Evolutionary conservation across 2,888 invertebrate species (phyloP).

Genomic region (Gastracanthus pulcherrimus): DNA sequence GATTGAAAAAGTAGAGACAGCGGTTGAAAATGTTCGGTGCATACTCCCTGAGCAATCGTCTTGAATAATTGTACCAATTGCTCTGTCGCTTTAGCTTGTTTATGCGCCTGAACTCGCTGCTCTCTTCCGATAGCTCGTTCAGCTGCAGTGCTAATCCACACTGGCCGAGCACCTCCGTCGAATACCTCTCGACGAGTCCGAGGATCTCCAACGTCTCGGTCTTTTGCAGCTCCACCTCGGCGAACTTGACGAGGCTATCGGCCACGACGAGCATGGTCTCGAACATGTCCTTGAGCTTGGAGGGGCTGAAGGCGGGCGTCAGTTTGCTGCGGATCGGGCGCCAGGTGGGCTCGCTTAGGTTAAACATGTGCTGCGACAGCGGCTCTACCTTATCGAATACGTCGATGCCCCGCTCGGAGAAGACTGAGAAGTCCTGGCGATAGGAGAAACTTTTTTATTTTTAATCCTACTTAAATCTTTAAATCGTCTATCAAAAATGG

Average conservation of each 20-base stretch:
- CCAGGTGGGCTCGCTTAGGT: slow-evolving; percentile 78
- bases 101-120: slow-evolving; percentile 74
- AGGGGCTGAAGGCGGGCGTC: slow-evolving; percentile 78
- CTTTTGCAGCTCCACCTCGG: slow-evolving; percentile 59
- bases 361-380: slow-evolving; percentile 76
- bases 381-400: slow-evolving; percentile 76
- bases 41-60: slow-evolving; percentile 8
- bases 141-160: slow-evolving; percentile 77
- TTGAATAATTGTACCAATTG: slow-evolving; percentile 14
- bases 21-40: neutral
- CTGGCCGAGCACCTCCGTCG: slow-evolving; percentile 77
- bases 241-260: slow-evolving; percentile 73
- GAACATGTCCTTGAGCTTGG: slow-evolving; percentile 79
- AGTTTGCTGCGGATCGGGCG: slow-evolving; percentile 77
- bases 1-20: slow-evolving; percentile 50
- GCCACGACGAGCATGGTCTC: slow-evolving; percentile 77
- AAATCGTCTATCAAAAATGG: slow-evolving; percentile 70
- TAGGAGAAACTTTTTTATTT: too few relatives aligned
- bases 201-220: slow-evolving; percentile 64
- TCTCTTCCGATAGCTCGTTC: slow-evolving; percentile 71
- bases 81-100: slow-evolving; percentile 60
- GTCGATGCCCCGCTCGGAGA: slow-evolving; percentile 69
- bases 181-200: slow-evolving; percentile 74
- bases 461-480: slow-evolving; percentile 71
- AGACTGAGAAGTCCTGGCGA: slow-evolving; percentile 59